These are phyloP conservation scores for Acrocera orbiculus DNA, from an alignment of 2,888 invertebrate species.

Conservation along the genomic window DNA sequence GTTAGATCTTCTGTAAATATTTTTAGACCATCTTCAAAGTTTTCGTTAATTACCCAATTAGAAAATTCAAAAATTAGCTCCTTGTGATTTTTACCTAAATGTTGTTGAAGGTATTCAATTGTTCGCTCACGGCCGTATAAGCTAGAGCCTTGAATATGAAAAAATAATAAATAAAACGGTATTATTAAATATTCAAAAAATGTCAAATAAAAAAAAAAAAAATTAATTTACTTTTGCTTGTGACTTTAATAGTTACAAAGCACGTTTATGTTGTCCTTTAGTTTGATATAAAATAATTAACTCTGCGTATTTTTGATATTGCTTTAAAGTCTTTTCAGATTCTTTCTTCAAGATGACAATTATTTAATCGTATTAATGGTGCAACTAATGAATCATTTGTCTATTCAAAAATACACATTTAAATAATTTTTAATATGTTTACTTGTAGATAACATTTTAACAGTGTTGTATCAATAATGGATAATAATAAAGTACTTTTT, in stretches of 20 bases:
- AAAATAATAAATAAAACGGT: neutral
- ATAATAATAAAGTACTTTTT: slow-evolving; percentile 43
- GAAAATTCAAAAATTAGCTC: slow-evolving; percentile 87
- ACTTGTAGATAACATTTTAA: slow-evolving; percentile 93
- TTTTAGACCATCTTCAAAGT: slow-evolving; percentile 77
- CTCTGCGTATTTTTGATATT: slow-evolving; percentile 78
- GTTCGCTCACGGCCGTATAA: slow-evolving; percentile 67
- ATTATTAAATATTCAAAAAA: too few species aligned
- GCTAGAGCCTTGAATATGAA: slow-evolving; percentile 36
- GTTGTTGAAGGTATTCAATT: slow-evolving; percentile 80
- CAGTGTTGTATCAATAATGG: slow-evolving; percentile 92
- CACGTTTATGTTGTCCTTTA: slow-evolving; percentile 81
- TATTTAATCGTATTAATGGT: slow-evolving; percentile 73
- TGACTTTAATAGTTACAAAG: slow-evolving; percentile 68
- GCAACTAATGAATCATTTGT: slow-evolving; percentile 92
- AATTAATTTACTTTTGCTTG: slow-evolving; percentile 51
- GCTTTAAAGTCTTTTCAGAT: slow-evolving; percentile 73
- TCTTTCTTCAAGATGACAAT: slow-evolving; percentile 89
- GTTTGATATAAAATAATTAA: slow-evolving; percentile 90
- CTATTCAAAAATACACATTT: too few species aligned
- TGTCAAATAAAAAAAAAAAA: too few species aligned
- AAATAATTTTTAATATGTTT: too few species aligned
- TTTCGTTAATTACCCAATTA: slow-evolving; percentile 73
- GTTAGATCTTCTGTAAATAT: slow-evolving; percentile 74
- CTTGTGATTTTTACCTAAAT: slow-evolving; percentile 62